These are phyloP conservation scores for Dunckerocampus dactyliophorus DNA, from an alignment of 2,113 vertebrate species.

Conservation along the genomic window DNA sequence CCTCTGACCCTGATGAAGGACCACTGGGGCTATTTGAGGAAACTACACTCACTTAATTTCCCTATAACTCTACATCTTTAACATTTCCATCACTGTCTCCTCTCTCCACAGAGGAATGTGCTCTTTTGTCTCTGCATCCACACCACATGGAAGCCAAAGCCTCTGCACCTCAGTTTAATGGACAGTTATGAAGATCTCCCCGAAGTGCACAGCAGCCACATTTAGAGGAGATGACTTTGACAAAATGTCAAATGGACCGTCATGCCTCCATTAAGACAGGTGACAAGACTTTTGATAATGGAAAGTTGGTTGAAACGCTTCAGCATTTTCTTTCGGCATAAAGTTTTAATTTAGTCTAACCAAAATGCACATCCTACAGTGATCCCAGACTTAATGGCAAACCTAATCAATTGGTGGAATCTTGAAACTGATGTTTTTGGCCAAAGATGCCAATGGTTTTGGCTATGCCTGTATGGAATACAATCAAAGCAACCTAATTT, in stretches of 20 bases:
- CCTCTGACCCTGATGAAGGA: slow-evolving; percentile 19
- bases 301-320: neutral
- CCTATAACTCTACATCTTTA: slow-evolving; percentile 28
- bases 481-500: too few species aligned
- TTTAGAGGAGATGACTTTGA: slow-evolving; percentile 36
- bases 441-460: too few species aligned
- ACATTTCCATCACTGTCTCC: slow-evolving; percentile 42
- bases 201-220: slow-evolving; percentile 16
- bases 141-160: slow-evolving; percentile 17
- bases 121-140: slow-evolving; percentile 29
- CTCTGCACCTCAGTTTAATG: slow-evolving; percentile 44
- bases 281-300: slow-evolving; percentile 8
- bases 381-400: slow-evolving; percentile 13
- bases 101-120: slow-evolving; percentile 30
- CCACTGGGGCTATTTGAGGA: slow-evolving; percentile 34
- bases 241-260: slow-evolving; percentile 18
- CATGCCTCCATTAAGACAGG: slow-evolving; percentile 5
- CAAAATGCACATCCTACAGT: slow-evolving; percentile 4
- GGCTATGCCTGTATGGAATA: too few species aligned
- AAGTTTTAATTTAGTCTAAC: slow-evolving; percentile 15
- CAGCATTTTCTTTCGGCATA: neutral
- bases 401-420: slow-evolving; percentile 18
- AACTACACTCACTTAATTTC: slow-evolving; percentile 43
- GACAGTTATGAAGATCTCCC: slow-evolving; percentile 37
- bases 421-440: too few species aligned